A percentile compares a stretch with the other conserved stretches of the same genome.
These are phyloP conservation scores for Odontesthes bonariensis DNA, from an alignment of 2,113 vertebrate genomes.

Conservation along the genomic window DNA sequence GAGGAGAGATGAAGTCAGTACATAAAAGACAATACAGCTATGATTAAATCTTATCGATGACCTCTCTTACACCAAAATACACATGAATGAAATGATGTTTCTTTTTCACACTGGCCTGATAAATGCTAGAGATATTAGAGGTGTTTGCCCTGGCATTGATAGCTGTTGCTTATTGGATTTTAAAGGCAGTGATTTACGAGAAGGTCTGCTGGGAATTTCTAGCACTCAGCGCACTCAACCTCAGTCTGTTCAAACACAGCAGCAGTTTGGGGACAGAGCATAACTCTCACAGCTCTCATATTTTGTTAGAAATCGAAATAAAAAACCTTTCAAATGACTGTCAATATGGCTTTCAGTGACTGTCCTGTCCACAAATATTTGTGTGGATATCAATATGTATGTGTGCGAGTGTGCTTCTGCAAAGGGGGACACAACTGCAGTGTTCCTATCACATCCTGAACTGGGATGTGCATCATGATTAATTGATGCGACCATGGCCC, in stretches of 20 bases:
- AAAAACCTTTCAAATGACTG: conserved; percentile 44
- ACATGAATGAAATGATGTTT: too few relatives aligned
- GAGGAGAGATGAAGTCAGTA: too few relatives aligned
- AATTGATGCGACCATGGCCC: conserved; percentile 81
- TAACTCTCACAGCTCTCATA: conserved; percentile 40
- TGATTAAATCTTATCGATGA: too few relatives aligned
- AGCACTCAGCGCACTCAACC: conserved; percentile 49
- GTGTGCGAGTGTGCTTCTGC: conserved; percentile 18
- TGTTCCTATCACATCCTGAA: conserved; percentile 69
- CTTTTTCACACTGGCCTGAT: too few relatives aligned
- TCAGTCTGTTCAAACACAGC: conserved; percentile 28
- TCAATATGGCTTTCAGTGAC: conserved; percentile 54
- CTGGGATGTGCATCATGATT: conserved; percentile 76
- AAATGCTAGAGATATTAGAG: conserved; percentile 24
- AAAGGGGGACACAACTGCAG: conserved; percentile 59
- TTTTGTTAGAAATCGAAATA: conserved; percentile 44
- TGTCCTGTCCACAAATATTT: conserved; percentile 45
- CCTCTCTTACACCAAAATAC: too few relatives aligned
- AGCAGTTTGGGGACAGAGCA: conserved; percentile 24
- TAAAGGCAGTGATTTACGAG: conserved; percentile 60
- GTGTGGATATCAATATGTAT: conserved; percentile 23
- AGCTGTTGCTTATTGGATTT: conserved; percentile 44
- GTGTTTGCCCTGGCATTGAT: conserved; percentile 37
- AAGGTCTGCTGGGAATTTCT: conserved; percentile 47
- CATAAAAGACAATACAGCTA: too few relatives aligned